Conservation (phyloP, 1,140 invertebrate genomes). For the Drosophila albomicans region DNA sequence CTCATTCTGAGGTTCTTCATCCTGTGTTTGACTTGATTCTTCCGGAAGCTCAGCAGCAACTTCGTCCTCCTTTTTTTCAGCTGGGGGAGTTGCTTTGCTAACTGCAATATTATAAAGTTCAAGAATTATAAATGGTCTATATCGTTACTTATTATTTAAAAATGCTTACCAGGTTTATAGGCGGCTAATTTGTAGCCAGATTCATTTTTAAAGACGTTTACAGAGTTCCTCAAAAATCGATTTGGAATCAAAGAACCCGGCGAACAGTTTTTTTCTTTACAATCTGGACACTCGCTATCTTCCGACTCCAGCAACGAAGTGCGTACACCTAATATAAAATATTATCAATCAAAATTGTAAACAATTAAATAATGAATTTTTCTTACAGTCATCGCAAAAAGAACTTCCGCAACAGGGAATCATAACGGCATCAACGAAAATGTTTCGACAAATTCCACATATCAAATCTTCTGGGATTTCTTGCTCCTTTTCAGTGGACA, state of each 20-base stretch:
- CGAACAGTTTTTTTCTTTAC: conserved; percentile 95
- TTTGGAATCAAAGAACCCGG: conserved; percentile 97
- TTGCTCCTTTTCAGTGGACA: conserved; percentile 74
- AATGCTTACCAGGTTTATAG: conserved; percentile 55
- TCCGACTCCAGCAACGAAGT: conserved; percentile 95
- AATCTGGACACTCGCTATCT: conserved; percentile 97
- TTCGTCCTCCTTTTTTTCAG: conserved; percentile 32
- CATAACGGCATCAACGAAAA: conserved; percentile 98
- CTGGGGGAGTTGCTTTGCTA: background rate
- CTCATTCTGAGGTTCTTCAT: background rate
- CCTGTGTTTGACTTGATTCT: conserved; percentile 10
- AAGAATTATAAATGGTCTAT: background rate
- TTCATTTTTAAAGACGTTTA: conserved; percentile 95
- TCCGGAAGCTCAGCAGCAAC: background rate
- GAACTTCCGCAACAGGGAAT: conserved; percentile 98
- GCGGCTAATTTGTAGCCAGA: conserved; percentile 89
- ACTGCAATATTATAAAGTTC: conserved; percentile 6
- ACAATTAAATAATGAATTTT: conserved; percentile 5
- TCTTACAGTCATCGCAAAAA: conserved; percentile 99
- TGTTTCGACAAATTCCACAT: conserved; percentile 96
- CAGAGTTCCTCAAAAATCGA: conserved; percentile 94
- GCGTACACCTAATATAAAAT: conserved; percentile 90
- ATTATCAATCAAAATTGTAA: background rate
- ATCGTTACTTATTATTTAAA: background rate
- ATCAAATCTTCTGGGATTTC: conserved; percentile 95